Percentiles rank a stretch among this genome's conserved stretches.
Evolutionary conservation across 2,888 invertebrate genomes (phyloP).

Genomic region (Drosophila paranaensis): DNA sequence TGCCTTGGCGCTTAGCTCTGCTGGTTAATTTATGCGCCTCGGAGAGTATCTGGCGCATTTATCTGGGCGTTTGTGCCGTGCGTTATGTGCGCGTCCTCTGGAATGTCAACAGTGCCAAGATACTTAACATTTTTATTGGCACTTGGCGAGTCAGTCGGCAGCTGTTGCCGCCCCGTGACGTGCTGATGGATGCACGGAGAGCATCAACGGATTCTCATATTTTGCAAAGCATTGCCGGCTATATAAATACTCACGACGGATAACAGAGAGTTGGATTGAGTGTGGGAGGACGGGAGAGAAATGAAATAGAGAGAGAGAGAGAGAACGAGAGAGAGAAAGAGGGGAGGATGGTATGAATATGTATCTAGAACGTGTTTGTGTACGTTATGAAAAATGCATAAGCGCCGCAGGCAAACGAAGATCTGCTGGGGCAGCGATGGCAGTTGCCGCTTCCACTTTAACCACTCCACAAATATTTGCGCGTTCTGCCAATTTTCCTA

Average conservation of each 20-base stretch:
- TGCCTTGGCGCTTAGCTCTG: constrained; percentile 50
- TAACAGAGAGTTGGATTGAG: not conserved
- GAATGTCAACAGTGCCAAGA: constrained; percentile 76
- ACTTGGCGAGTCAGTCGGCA: constrained; percentile 70
- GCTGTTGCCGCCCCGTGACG: constrained; percentile 74
- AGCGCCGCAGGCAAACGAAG: constrained; percentile 50
- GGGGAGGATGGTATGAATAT: constrained; percentile 43
- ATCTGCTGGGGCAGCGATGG: constrained; percentile 17
- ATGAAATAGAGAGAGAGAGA: too few species aligned
- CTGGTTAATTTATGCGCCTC: constrained; percentile 60
- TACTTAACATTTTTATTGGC: constrained; percentile 84
- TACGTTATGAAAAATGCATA: constrained; percentile 77
- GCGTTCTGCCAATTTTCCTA: constrained; percentile 69
- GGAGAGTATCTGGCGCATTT: constrained; percentile 59
- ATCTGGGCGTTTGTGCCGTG: constrained; percentile 58
- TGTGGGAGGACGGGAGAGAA: not conserved
- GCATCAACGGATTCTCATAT: constrained; percentile 60
- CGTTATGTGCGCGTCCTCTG: constrained; percentile 38
- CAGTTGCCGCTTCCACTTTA: constrained; percentile 11
- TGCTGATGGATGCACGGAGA: constrained; percentile 69
- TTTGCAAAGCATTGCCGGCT: constrained; percentile 41
- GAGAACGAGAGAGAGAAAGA: not conserved
- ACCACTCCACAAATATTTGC: constrained; percentile 57
- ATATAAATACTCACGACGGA: constrained; percentile 19
- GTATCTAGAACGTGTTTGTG: constrained; percentile 65